phyloP scores from a whole-genome alignment of 2,797 vertebrate genomes.

The Sus cebifrons region DNA sequence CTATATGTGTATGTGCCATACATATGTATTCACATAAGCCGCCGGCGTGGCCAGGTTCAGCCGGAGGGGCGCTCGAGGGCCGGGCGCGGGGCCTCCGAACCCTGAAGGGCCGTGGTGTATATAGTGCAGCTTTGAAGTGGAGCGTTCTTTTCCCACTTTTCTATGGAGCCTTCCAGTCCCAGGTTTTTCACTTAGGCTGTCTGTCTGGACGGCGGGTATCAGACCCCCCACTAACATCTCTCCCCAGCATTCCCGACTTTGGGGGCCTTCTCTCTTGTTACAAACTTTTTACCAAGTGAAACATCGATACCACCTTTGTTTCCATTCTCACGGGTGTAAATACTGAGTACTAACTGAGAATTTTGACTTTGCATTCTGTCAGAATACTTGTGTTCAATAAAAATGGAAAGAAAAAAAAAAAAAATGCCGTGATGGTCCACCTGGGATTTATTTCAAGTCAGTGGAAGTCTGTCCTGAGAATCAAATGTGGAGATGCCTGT shows the following conservation, averaged over 20 bases:
- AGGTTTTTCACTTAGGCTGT: constrained; percentile 89
- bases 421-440: constrained; percentile 73
- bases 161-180: constrained; percentile 88
- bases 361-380: constrained; percentile 97
- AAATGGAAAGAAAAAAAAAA: constrained; percentile 91
- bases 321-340: constrained; percentile 97
- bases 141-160: constrained; percentile 88
- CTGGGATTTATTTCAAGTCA: constrained; percentile 71
- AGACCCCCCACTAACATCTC: constrained; percentile 91
- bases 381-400: constrained; percentile 98
- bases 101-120: constrained; percentile 75
- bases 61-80: constrained; percentile 73
- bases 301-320: constrained; percentile 93
- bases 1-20: constrained; percentile 86
- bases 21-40: constrained; percentile 86
- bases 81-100: not conserved
- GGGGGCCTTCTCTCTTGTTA: constrained; percentile 94
- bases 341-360: constrained; percentile 96
- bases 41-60: constrained; percentile 78
- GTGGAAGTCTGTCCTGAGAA: not conserved
- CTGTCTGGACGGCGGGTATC: constrained; percentile 90
- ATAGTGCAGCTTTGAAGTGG: constrained; percentile 85
- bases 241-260: constrained; percentile 92
- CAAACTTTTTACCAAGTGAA: constrained; percentile 95
- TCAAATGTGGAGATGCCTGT: not conserved